Conservation (phyloP, 2,888 invertebrate species). For the Clitarchus hookeri region DNA sequence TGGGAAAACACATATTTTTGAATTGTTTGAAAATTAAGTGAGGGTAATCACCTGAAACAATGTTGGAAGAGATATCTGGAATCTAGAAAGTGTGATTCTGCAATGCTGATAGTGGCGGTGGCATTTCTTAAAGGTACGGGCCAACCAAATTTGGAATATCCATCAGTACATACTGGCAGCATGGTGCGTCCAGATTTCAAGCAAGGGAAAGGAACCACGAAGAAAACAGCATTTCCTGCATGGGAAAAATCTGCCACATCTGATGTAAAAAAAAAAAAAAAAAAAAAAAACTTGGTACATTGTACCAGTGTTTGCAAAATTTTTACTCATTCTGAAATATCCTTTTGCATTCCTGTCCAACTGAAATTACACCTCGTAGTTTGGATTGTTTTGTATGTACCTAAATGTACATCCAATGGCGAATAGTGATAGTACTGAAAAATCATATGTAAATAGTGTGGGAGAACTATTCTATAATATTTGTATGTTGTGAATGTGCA, state of each 20-base stretch:
- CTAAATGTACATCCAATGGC: background rate
- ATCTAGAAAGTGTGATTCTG: too few species aligned
- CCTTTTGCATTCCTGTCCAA: background rate
- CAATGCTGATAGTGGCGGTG: background rate
- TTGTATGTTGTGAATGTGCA: background rate
- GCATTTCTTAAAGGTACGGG: background rate
- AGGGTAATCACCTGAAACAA: too few species aligned
- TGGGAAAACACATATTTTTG: background rate
- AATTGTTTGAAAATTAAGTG: background rate
- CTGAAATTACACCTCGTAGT: background rate
- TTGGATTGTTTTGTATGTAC: background rate
- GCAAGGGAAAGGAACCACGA: background rate
- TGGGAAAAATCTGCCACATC: background rate
- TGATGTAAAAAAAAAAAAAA: too few species aligned
- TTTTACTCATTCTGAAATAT: background rate
- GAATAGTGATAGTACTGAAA: constrained; percentile 1
- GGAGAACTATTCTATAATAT: background rate
- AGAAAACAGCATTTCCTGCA: background rate
- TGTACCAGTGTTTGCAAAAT: background rate
- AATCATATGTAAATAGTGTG: background rate
- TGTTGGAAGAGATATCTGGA: too few species aligned
- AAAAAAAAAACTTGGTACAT: background rate
- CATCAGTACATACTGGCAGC: too few species aligned
- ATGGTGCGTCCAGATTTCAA: background rate
- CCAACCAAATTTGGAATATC: background rate